Percentiles rank a stretch among this genome's conserved stretches.
Evolutionary conservation across 2,888 invertebrate genomes (phyloP).

Genomic region (Leistus spinibarbis): DNA sequence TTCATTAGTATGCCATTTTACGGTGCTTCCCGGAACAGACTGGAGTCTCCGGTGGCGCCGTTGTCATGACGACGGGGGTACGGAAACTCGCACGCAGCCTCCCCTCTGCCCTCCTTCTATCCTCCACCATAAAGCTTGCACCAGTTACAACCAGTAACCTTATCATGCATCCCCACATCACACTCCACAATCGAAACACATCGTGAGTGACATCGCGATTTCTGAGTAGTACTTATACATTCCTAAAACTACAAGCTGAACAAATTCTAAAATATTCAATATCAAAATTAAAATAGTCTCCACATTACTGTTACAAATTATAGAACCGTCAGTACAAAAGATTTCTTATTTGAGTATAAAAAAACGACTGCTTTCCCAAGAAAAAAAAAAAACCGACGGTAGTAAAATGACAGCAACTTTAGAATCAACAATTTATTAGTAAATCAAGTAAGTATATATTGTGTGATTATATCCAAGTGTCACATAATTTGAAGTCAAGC

Average conservation of each 20-base stretch:
- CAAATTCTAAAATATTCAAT: too few species aligned
- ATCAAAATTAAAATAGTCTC: too few species aligned
- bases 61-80: slow-evolving; percentile 10
- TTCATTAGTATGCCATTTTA: slow-evolving; percentile 20
- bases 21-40: slow-evolving; percentile 19
- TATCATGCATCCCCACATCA: neutral
- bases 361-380: too few species aligned
- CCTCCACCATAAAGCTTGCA: neutral
- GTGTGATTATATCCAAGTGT: neutral
- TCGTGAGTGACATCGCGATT: too few species aligned
- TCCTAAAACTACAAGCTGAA: too few species aligned
- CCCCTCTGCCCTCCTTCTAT: neutral
- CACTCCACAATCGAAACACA: neutral
- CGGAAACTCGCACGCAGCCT: slow-evolving; percentile 15
- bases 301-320: too few species aligned
- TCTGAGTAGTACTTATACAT: too few species aligned
- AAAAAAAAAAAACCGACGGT: too few species aligned
- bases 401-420: too few species aligned
- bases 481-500: neutral
- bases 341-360: too few species aligned
- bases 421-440: too few species aligned
- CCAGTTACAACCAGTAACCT: neutral
- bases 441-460: neutral
- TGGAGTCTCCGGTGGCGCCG: slow-evolving; percentile 23
- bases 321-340: too few species aligned